These are phyloP conservation scores for Amblyjoppa fuscipennis DNA, from an alignment of 2,888 invertebrate genomes.

Conservation along the genomic window DNA sequence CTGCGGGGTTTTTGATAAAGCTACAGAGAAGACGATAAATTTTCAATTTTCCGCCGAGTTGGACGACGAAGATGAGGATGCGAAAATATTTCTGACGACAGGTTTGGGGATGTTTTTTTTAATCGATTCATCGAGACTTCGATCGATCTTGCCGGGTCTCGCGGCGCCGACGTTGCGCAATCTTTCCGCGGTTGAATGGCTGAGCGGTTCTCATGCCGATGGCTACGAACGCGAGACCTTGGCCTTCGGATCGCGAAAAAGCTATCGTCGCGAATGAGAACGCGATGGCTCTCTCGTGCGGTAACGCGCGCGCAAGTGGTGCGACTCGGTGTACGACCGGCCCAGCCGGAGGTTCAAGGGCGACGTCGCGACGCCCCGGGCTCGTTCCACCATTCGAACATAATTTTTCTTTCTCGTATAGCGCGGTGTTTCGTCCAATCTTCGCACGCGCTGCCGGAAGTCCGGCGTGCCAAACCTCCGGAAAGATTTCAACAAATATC, in stretches of 20 bases:
- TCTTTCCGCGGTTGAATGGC: not conserved
- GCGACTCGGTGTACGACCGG: constrained; percentile 47
- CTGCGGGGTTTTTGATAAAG: not conserved
- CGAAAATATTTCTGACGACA: not conserved
- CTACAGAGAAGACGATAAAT: not conserved
- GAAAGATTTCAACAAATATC: too few species aligned
- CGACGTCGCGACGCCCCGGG: constrained; percentile 73
- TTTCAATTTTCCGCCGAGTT: not conserved
- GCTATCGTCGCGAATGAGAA: constrained; percentile 37
- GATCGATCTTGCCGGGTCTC: not conserved
- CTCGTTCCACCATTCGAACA: not conserved
- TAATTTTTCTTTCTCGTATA: too few species aligned
- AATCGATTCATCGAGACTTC: not conserved
- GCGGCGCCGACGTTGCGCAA: not conserved
- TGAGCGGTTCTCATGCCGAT: constrained; percentile 2
- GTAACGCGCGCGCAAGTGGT: constrained; percentile 43
- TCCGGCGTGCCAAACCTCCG: too few species aligned
- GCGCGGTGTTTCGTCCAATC: too few species aligned
- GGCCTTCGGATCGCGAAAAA: constrained; percentile 56
- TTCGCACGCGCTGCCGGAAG: too few species aligned
- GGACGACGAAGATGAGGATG: not conserved
- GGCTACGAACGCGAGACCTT: constrained; percentile 50
- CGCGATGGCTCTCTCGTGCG: not conserved
- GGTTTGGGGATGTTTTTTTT: not conserved
- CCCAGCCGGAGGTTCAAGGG: constrained; percentile 78